Evolutionary conservation across 2,888 invertebrate species (phyloP), one percentile per base, ranked within the genome.

Genomic region (Carcina quercana): DNA sequence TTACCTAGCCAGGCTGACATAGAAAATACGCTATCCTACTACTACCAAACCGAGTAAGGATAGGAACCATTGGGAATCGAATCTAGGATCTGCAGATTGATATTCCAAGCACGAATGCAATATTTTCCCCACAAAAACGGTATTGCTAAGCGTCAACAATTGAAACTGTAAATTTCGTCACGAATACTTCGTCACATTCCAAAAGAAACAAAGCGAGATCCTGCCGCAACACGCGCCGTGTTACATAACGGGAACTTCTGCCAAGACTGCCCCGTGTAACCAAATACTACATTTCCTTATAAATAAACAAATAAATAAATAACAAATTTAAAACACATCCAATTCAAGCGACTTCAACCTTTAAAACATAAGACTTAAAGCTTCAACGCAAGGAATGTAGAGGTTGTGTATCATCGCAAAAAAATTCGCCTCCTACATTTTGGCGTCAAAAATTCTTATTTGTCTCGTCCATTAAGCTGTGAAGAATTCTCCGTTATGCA

Each of bases 401-500:
- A 38, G 20, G 46, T 47, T 35, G 30, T 38, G 32, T 42, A 43
- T 45, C 34, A 46, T 46, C 37, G 45, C 49, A 49, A 43, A 61
- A 71, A 66, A 60, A 55, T 60, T 50, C 47, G 50, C 63, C 62
- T 54, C 66, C 60, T 63, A 70, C 68, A 59, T 67, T 60, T 53
- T 47, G 51, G 57, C 56, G 59, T 60, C 63, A 61, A 70, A 68
- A 58, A 64, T 65, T 54, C 53, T 64, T 71, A 72, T 75, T 76
- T 76, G 74, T 69, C 67, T 60, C 58, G 53, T 65, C 62, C 66
- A 58, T 69, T 71, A 65, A 55, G 53, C 59, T 50, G 25, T 52
- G 50, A 68, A 72, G 70, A 70, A 71, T 68, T 56, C 59, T 74
- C 80, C 76, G 80, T 80, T 80, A 76, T 63, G 53, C 52, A 60